Evolutionary conservation across 2,888 invertebrate genomes (phyloP).

Genomic region (Pardosa pseudoannulata): DNA sequence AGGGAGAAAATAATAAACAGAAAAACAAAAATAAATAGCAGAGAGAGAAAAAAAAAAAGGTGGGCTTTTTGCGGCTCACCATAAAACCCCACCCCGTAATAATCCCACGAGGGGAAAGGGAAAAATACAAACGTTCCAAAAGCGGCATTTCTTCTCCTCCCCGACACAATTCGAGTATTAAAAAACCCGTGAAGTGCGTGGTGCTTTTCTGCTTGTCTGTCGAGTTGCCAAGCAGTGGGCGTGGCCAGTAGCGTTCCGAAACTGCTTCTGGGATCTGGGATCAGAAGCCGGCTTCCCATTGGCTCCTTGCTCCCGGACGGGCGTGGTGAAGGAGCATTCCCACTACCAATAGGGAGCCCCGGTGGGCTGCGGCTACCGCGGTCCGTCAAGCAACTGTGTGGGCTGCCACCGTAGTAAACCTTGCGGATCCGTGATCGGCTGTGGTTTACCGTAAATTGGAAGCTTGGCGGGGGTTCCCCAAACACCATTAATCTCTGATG

Average conservation of each 20-base stretch:
- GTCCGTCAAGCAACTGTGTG: conserved; percentile 40
- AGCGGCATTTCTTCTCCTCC: too few relatives aligned
- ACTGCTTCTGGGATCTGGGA: conserved; percentile 61
- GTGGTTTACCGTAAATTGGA: conserved; percentile 56
- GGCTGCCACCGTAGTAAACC: conserved; percentile 55
- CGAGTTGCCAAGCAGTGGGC: conserved; percentile 27
- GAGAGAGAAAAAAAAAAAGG: conserved; percentile 31
- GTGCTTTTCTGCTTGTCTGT: conserved; percentile 31
- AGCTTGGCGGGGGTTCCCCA: conserved; percentile 60
- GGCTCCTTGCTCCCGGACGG: conserved; percentile 55
- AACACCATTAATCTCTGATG: conserved; percentile 36
- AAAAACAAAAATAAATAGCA: too few relatives aligned
- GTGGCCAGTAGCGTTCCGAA: conserved; percentile 66
- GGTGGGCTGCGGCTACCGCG: conserved; percentile 64
- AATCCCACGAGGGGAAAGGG: background rate
- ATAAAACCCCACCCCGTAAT: conserved; percentile 38
- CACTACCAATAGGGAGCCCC: conserved; percentile 65
- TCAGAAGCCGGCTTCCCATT: conserved; percentile 61
- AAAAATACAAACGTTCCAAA: conserved; percentile 8
- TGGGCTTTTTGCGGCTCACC: conserved; percentile 58
- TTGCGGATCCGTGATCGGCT: conserved; percentile 40
- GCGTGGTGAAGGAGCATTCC: conserved; percentile 60
- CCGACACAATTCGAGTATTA: background rate
- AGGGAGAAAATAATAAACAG: background rate
- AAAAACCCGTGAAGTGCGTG: background rate